phyloP scores from a whole-genome alignment of 2,113 vertebrate genomes.

The Oryctolagus cuniculus region mOryCun1.1 NC_091439.1:121335501-121336000 shows the following conservation, averaged over 20 bases:
- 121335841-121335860: background rate
- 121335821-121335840: background rate
- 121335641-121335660: background rate
- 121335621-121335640: no score
- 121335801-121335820: background rate
- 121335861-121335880: background rate
- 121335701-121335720: background rate
- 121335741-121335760: constrained; percentile 22
- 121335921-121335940: background rate
- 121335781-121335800: constrained; percentile 25
- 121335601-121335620: background rate
- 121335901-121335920: fast-evolving
- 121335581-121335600: background rate
- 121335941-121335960: background rate
- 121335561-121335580: background rate
- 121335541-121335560: background rate
- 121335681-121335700: background rate
- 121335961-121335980: background rate
- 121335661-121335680: background rate
- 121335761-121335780: background rate
- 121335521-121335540: background rate
- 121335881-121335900: background rate
- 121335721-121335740: constrained; percentile 12
- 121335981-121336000: background rate
- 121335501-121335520: no score